phyloP scores from a whole-genome alignment of 2,888 invertebrate genomes.

The Drosophila borealis region DNA sequence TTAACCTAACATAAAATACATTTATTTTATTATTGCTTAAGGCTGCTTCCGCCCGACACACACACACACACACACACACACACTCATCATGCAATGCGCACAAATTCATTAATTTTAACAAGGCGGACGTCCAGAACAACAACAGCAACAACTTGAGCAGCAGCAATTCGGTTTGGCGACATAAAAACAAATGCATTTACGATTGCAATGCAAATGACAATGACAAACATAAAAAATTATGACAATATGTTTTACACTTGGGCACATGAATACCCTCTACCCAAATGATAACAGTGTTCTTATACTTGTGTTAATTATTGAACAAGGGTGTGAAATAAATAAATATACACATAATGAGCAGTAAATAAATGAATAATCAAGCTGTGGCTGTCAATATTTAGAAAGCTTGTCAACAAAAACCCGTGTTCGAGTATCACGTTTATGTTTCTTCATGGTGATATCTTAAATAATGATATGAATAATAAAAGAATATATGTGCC shows the following conservation, averaged over 20 bases:
- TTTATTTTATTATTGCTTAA: conserved; percentile 29
- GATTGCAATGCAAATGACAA: conserved; percentile 52
- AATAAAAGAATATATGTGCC: too few relatives aligned
- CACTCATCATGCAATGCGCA: conserved; percentile 27
- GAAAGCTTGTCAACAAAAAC: too few relatives aligned
- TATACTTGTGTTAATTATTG: too few relatives aligned
- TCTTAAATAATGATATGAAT: too few relatives aligned
- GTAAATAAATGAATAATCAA: too few relatives aligned
- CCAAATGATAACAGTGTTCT: too few relatives aligned
- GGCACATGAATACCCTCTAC: conserved; percentile 20
- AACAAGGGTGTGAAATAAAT: too few relatives aligned
- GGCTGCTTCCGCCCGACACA: conserved; percentile 17
- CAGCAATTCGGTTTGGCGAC: conserved; percentile 55
- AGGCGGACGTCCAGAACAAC: conserved; percentile 30
- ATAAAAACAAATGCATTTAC: conserved; percentile 63
- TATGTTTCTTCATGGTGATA: too few relatives aligned
- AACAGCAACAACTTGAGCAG: conserved; percentile 26
- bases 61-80: conserved; percentile 1
- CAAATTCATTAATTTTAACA: conserved; percentile 71
- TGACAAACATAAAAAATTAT: conserved; percentile 21
- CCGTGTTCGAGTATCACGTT: too few relatives aligned
- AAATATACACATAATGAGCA: too few relatives aligned
- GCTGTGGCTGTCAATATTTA: too few relatives aligned
- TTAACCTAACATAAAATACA: conserved; percentile 4
- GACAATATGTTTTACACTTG: not conserved